Conservation (phyloP, 1,140 invertebrate genomes). For the Halesus radiatus region DNA sequence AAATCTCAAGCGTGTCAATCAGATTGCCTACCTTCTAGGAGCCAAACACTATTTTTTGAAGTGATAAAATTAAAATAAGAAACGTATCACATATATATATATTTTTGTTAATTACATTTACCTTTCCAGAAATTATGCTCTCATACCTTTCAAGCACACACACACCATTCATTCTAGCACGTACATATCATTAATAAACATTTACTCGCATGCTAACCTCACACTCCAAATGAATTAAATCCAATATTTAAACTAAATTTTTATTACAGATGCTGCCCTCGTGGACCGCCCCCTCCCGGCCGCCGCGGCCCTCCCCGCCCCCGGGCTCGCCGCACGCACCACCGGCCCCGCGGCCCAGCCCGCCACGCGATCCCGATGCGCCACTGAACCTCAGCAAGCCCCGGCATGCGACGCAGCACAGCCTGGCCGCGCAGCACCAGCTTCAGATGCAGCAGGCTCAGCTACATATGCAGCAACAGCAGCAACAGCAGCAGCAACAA, state of each 20-base stretch:
- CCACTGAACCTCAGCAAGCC: constrained; percentile 92
- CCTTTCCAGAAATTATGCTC: too few species aligned
- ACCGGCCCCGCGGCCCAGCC: constrained; percentile 63
- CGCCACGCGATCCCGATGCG: constrained; percentile 79
- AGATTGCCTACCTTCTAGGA: too few species aligned
- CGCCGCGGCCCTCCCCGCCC: constrained; percentile 8
- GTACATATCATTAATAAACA: too few species aligned
- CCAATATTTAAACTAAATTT: neutral
- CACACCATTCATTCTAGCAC: too few species aligned
- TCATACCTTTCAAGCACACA: too few species aligned
- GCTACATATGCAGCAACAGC: constrained; percentile 21
- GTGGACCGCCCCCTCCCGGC: constrained; percentile 12
- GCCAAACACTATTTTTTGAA: too few species aligned
- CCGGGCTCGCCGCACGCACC: constrained; percentile 63
- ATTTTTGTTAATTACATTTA: too few species aligned
- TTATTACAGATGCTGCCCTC: constrained; percentile 14
- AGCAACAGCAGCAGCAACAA: constrained; percentile 45
- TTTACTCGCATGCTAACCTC: too few species aligned
- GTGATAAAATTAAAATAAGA: too few species aligned
- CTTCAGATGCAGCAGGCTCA: constrained; percentile 57
- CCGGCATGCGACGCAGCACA: constrained; percentile 71
- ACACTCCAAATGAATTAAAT: too few species aligned
- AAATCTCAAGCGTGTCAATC: too few species aligned
- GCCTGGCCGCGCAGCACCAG: constrained; percentile 38
- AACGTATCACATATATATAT: too few species aligned